These are phyloP conservation scores for Meiosimyza platycephala DNA, from an alignment of 2,888 invertebrate species.

Conservation along the genomic window DNA sequence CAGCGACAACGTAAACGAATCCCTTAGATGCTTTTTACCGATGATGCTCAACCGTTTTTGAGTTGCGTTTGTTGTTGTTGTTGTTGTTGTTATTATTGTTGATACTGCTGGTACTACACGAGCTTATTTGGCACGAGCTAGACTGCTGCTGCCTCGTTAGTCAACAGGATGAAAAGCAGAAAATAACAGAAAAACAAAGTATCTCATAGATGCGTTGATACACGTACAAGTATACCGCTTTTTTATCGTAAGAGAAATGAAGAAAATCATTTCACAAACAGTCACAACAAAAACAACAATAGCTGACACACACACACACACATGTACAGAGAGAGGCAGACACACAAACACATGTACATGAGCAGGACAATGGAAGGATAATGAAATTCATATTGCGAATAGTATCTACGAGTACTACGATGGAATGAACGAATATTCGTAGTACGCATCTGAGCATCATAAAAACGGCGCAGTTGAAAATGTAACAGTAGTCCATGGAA, in stretches of 20 bases:
- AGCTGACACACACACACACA: slow-evolving; percentile 35
- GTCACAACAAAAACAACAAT: slow-evolving; percentile 17
- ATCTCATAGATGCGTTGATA: background rate
- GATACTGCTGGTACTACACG: background rate
- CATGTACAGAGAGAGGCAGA: slow-evolving; percentile 25
- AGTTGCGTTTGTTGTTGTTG: slow-evolving; percentile 11
- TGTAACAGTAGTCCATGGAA: slow-evolving; percentile 2
- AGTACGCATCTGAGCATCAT: slow-evolving; percentile 16
- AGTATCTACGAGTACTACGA: slow-evolving; percentile 31
- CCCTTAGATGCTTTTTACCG: background rate
- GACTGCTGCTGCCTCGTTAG: slow-evolving; percentile 3
- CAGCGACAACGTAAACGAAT: background rate
- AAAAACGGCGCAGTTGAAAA: background rate
- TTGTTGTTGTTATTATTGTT: slow-evolving; percentile 15
- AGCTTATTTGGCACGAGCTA: slow-evolving; percentile 11
- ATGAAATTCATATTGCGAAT: slow-evolving; percentile 23
- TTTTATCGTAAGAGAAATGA: background rate
- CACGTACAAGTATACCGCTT: no score
- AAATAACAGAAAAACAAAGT: slow-evolving; percentile 10
- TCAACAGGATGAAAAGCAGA: slow-evolving; percentile 27
- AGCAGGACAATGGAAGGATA: slow-evolving; percentile 10
- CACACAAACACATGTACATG: background rate
- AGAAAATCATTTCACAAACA: slow-evolving; percentile 3
- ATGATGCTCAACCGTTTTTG: slow-evolving; percentile 2
- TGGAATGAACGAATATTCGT: slow-evolving; percentile 7